Evolutionary conservation across 2,113 vertebrate species (phyloP).

Genomic region (Laticauda colubrina): DNA sequence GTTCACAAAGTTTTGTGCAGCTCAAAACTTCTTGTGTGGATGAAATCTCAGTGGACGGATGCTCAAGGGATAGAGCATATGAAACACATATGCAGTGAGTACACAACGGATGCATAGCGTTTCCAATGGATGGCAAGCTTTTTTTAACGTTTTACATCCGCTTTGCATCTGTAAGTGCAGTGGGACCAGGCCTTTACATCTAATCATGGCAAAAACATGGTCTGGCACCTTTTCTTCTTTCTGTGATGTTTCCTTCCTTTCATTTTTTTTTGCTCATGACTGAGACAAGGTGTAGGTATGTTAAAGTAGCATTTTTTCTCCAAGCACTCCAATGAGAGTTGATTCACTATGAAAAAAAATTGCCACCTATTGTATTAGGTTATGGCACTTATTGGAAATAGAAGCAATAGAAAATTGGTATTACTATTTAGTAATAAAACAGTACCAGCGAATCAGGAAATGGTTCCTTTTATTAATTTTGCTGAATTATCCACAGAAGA

Average conservation of each 20-base stretch:
- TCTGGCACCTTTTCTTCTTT: background rate
- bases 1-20: too few species aligned
- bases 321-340: background rate
- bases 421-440: background rate
- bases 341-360: background rate
- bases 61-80: too few species aligned
- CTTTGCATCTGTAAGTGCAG: too few species aligned
- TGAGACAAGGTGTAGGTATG: background rate
- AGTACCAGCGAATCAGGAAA: background rate
- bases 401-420: background rate
- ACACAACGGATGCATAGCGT: too few species aligned
- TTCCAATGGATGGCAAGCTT: too few species aligned
- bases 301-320: background rate
- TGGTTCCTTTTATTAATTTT: background rate
- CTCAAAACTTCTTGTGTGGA: too few species aligned
- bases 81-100: too few species aligned
- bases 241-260: background rate
- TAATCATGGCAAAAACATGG: background rate
- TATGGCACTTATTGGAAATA: background rate
- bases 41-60: too few species aligned
- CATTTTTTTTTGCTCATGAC: background rate
- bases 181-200: background rate
- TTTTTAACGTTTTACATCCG: too few species aligned
- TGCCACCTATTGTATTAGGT: background rate
- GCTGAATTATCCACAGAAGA: background rate